Base-by-base conservation (phyloP, 2,113 vertebrate species). In the Hippolais icterina region DNA sequence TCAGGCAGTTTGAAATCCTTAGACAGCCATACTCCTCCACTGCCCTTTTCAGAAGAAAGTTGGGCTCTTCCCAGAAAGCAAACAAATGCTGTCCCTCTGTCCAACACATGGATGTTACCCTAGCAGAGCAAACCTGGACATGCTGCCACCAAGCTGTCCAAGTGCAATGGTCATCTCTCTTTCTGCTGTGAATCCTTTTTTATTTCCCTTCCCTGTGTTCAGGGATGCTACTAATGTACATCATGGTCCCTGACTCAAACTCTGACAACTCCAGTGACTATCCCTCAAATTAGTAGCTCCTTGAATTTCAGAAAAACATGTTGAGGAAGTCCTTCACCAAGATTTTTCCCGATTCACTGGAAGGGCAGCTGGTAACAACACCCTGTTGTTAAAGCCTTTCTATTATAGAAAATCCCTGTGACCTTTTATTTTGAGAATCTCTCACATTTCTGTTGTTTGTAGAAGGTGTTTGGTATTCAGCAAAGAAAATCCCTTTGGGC, bases 371-470 rank as follows among this genome's bases (percentile, higher is more conserved):
- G 93, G 79, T 86, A 91, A 91, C 60, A 90, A 41, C 85, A 93
- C 47, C 47, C 56, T 39, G 69, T 71, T 1, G 5, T 78, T 94
- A 96, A 96, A 95, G 88, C 93, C 60, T 89, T 96, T 90, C 94
- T 92, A 89, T 95, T 93, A 97, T 18, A 92, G 89, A 93, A 95
- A 97, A 96, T 96, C 93, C 94, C 64, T 4, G 17, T 93, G 96
- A 97, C 96, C 96, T 96, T 97, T 97, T 92, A 79, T 96, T 93
- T 96, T 93, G 60, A 94, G 88, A 75, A 81, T 93, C 79, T 80
- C 83, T 96, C 95, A 89, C 90, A 92, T 90, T 95, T 96, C 83
- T 93, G 24, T 71, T 96, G 92, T 94, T 96, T 96, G 96, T 86
- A 72, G 83, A 95, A 69, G 53, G 23, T 90, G 86, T 93, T 94